Conservation (phyloP, 2,797 vertebrate species). For the Glyptemys insculpta region DNA sequence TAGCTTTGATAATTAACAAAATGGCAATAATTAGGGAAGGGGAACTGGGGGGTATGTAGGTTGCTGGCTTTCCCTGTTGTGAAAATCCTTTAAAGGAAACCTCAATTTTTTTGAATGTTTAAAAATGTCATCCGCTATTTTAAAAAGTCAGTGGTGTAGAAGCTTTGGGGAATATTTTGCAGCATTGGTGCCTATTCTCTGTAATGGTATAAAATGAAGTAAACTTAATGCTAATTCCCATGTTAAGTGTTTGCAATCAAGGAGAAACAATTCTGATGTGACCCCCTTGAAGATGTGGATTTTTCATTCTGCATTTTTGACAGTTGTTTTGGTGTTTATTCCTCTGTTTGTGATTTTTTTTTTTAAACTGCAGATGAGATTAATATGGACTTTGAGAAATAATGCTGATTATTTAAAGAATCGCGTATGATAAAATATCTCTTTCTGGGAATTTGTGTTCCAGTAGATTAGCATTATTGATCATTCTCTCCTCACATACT, state of each 20-base stretch:
- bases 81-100: neutral
- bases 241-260: constrained; percentile 9
- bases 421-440: constrained; percentile 71
- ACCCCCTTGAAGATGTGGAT: constrained; percentile 4
- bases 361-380: constrained; percentile 29
- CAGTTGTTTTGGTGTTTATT: constrained; percentile 41
- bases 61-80: neutral
- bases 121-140: neutral
- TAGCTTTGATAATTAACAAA: neutral
- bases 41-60: rapidly evolving
- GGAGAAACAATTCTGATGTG: constrained; percentile 22
- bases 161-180: neutral
- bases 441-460: constrained; percentile 79
- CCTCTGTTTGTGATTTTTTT: neutral
- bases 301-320: constrained; percentile 16
- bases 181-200: neutral
- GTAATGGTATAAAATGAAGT: neutral
- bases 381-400: constrained; percentile 65
- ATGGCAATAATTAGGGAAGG: neutral
- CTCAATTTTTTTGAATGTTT: neutral
- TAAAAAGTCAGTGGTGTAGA: neutral
- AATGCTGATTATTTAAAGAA: constrained; percentile 67
- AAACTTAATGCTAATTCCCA: neutral
- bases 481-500: constrained; percentile 67
- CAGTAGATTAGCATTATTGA: constrained; percentile 82